Evolutionary conservation across 2,797 vertebrate genomes (phyloP), one percentile per base, ranked within the genome.

Genomic region (Phoxinus dragarum): DNA sequence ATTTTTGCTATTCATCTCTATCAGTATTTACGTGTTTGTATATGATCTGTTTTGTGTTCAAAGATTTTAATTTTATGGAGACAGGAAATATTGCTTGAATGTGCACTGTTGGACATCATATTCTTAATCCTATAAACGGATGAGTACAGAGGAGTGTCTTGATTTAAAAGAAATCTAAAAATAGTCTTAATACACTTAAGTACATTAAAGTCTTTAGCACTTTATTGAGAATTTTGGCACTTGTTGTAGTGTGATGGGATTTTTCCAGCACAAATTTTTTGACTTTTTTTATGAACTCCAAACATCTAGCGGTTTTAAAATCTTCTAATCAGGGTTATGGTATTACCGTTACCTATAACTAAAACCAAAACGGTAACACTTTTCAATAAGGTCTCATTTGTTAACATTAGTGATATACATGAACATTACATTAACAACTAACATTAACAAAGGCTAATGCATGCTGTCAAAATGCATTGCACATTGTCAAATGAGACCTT

Each of bases 131-230:
- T 85, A 49, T 89, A 88, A 82, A 78, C 84, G 86, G 12, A 87
- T 87, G 81, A 88, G 81, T 73, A 73, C 42, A 66, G 52, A 81
- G 23, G 36, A 83, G 67, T 44, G 11, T 73, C 82, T 86, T 89
- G 54, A 90, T 91, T 86, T 84, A 87, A 83, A 79, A 85, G 3
- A 1, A 77, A 82, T 75, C 80, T 88, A 86, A 88, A 90, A 87
- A 89, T 88, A 89, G 86, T 69, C 19, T 77, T 87, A 89, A 81
- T 86, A 80, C 86, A 88, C 54, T 83, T 86, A 90, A 88, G 84
- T 80, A 34, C 67, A 80, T 88, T 88, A 84, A 74, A 84, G 73
- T 73, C 76, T 86, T 87, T 38, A 68, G 84, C 76, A 38, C n/a
- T 54, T 86, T 47, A 79, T 86, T 86, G 21, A 81, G 36, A 84